Evolutionary conservation across 2,888 invertebrate species (phyloP), one percentile per base, ranked within the genome.

Genomic region (Micoletzkya japonica): DNA sequence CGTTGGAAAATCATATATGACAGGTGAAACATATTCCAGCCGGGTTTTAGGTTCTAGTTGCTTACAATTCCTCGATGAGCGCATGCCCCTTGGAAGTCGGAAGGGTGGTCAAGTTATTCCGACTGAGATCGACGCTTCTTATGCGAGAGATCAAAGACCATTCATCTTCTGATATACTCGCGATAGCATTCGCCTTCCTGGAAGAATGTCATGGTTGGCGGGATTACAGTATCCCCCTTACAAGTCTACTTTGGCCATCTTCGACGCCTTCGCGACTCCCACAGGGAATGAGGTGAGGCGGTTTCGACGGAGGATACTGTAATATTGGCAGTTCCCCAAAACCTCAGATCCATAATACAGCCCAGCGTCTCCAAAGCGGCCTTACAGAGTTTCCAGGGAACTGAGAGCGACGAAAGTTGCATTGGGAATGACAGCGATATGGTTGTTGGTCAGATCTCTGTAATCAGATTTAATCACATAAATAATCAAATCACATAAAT

Each of bases 391-490:
- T 24, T 52, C 52, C 6, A 66, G 28, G n/a, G 20, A 24, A 4
- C 28, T 10, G 17, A 66, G 54, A 6, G 26, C n/a, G 1, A 54
- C 37, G 64, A 66, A 66, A n/a, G 44, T 17, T 17, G 6, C 54
- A 24, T 28, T 17, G 0, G 52, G 32, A 36, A 54, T n/a, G 10
- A 54, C 54, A 28, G 28, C n/a, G 26, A 66, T 36, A 1, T 36
- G 36, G 26, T 66, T 66, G 44, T 66, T 66, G 20, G 54, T 66
- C 44, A 66, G 64, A 52, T 66, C 64, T 17, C 64, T 66, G 64
- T 54, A 50, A 24, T 0, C 2, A 50, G 0, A 14, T 20, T 7
- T 17, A 6, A 52, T 52, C n/a, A 20, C n/a, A 6, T 52, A 39
- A 39, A 39, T 10, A 7, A 39, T 52, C 24, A 14, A 14, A 14